Conservation (phyloP, 2,797 vertebrate species). For the Falco peregrinus region DNA sequence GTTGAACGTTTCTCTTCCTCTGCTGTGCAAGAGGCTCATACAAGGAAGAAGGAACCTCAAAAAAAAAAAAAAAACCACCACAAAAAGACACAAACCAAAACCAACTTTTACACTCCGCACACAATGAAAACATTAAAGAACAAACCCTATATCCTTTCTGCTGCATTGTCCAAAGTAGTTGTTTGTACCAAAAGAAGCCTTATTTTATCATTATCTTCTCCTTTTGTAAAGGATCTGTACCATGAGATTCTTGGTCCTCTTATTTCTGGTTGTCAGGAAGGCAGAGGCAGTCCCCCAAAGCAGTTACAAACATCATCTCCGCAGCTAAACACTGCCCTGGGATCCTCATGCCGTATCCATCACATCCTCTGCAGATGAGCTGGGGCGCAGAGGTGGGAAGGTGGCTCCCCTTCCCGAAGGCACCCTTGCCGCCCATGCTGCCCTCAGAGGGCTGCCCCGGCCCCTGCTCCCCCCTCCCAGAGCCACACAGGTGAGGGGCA, state of each 20-base stretch:
- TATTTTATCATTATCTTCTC: neutral
- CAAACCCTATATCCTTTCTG: neutral
- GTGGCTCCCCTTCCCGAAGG: neutral
- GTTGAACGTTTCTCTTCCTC: constrained; percentile 32
- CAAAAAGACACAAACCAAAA: neutral
- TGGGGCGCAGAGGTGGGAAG: neutral
- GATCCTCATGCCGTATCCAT: rapidly evolving
- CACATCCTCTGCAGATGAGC: neutral
- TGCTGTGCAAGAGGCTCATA: neutral
- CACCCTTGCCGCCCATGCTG: neutral
- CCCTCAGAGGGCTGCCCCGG: neutral
- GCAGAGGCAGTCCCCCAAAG: neutral
- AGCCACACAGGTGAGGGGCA: neutral
- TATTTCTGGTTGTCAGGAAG: too few species aligned
- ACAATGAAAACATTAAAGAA: neutral
- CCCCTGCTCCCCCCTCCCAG: neutral
- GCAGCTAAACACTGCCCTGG: neutral
- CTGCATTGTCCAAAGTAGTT: neutral
- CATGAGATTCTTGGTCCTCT: neutral
- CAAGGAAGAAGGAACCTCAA: constrained; percentile 15
- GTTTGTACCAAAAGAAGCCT: neutral
- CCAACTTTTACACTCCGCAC: neutral
- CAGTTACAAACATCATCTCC: neutral
- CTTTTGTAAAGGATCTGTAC: neutral
- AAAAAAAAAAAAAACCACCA: neutral